These are phyloP conservation scores for Scaptomyza tumidula DNA, from an alignment of 2,888 invertebrate species.

Conservation along the genomic window DNA sequence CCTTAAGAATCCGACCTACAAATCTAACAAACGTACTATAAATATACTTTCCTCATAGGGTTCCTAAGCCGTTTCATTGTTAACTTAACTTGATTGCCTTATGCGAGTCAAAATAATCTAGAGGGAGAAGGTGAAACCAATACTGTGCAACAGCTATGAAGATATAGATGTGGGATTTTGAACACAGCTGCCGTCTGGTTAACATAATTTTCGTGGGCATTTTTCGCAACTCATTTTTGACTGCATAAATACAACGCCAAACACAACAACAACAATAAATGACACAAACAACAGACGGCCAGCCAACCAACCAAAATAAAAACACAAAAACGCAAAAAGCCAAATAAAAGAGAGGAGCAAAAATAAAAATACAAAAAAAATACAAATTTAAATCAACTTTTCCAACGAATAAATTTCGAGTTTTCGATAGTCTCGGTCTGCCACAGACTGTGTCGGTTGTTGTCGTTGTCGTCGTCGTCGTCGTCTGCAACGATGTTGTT, in stretches of 20 bases:
- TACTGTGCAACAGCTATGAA: conserved; percentile 13
- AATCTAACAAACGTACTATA: too few species aligned
- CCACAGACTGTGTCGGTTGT: conserved; percentile 71
- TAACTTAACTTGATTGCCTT: conserved; percentile 3
- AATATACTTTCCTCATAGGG: too few species aligned
- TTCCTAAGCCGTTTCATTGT: not conserved
- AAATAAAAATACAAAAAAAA: conserved; percentile 15
- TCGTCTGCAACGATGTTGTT: conserved; percentile 24
- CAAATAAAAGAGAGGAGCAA: conserved; percentile 33
- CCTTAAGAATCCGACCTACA: too few species aligned
- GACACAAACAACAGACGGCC: conserved; percentile 11
- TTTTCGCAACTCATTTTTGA: conserved; percentile 67
- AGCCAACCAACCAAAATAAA: conserved; percentile 10
- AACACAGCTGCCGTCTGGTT: conserved; percentile 75
- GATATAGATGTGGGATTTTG: conserved; percentile 39
- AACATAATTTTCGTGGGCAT: conserved; percentile 80
- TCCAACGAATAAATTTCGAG: conserved; percentile 80
- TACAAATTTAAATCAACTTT: conserved; percentile 74
- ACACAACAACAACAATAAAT: conserved; percentile 25
- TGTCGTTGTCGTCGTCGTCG: conserved; percentile 34
- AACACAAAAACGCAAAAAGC: conserved; percentile 22
- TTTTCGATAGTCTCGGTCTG: conserved; percentile 80
- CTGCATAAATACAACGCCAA: conserved; percentile 43
- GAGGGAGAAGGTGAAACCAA: not conserved
- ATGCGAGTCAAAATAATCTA: not conserved